phyloP scores from a whole-genome alignment of 2,797 vertebrate genomes.

The Knipowitschia caucasica region DNA sequence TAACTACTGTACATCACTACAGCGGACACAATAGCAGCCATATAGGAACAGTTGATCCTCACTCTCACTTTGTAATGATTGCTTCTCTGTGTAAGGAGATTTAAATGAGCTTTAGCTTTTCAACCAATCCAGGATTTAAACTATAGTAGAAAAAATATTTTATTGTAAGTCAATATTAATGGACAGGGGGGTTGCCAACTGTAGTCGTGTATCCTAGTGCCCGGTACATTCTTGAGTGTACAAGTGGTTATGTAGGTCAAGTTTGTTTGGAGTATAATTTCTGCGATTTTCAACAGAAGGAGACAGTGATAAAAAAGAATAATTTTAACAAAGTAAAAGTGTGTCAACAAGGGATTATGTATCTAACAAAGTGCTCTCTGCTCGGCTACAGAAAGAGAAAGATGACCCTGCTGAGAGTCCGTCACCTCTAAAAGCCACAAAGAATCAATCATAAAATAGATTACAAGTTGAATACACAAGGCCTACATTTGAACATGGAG shows the following conservation, averaged over 20 bases:
- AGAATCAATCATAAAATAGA: constrained; percentile 20
- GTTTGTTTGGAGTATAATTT: neutral
- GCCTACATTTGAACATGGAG: constrained; percentile 18
- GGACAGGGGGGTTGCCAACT: constrained; percentile 20
- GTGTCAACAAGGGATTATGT: constrained; percentile 1
- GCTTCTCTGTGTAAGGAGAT: constrained; percentile 65
- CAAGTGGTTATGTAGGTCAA: neutral
- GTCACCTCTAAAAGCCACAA: constrained; percentile 31
- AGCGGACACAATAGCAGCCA: constrained; percentile 29
- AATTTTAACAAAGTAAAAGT: neutral
- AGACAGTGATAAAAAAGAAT: neutral
- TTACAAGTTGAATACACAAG: constrained; percentile 40
- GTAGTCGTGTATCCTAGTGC: neutral
- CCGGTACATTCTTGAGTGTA: neutral
- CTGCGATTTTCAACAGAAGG: neutral
- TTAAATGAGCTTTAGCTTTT: constrained; percentile 52
- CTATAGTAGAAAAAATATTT: constrained; percentile 13
- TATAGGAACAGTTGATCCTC: constrained; percentile 51
- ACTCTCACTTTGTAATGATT: constrained; percentile 65
- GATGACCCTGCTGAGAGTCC: constrained; percentile 51
- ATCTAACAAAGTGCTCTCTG: neutral
- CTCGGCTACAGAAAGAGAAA: constrained; percentile 33
- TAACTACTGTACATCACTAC: constrained; percentile 16
- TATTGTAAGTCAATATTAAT: constrained; percentile 29
- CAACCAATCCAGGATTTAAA: constrained; percentile 55